Conservation (phyloP, 2,113 vertebrate genomes). For the Xerus inauris region DNA sequence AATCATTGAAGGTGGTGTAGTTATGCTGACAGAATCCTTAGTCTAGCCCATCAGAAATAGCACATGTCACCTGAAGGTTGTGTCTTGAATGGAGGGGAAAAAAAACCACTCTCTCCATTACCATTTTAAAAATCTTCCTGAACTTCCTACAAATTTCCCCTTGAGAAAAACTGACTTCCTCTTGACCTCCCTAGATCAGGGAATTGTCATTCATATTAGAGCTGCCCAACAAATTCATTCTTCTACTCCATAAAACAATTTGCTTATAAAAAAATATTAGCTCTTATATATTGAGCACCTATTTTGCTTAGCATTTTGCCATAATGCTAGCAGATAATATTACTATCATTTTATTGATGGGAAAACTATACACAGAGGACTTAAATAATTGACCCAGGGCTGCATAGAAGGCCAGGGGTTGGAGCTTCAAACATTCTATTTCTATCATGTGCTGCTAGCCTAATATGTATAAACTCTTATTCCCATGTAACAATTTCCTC, state of each 20-base stretch:
- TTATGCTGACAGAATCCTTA: background rate
- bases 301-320: background rate
- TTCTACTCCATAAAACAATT: background rate
- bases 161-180: background rate
- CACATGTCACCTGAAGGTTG: background rate
- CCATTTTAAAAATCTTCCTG: background rate
- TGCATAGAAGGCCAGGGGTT: background rate
- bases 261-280: background rate
- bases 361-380: background rate
- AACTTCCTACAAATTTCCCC: background rate
- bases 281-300: background rate
- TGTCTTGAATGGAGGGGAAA: background rate
- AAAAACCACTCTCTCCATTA: background rate
- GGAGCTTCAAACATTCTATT: background rate
- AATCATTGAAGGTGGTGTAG: background rate
- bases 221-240: background rate
- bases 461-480: background rate
- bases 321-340: background rate
- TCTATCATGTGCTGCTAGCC: too few relatives aligned
- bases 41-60: background rate
- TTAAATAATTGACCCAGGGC: background rate
- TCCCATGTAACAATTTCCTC: background rate
- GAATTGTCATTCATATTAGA: background rate
- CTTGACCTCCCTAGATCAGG: background rate
- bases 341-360: background rate